A percentile compares a stretch with the other conserved stretches of the same genome.
These are phyloP conservation scores for Noctua fimbriata DNA, from an alignment of 2,888 invertebrate genomes.

Conservation along the genomic window DNA sequence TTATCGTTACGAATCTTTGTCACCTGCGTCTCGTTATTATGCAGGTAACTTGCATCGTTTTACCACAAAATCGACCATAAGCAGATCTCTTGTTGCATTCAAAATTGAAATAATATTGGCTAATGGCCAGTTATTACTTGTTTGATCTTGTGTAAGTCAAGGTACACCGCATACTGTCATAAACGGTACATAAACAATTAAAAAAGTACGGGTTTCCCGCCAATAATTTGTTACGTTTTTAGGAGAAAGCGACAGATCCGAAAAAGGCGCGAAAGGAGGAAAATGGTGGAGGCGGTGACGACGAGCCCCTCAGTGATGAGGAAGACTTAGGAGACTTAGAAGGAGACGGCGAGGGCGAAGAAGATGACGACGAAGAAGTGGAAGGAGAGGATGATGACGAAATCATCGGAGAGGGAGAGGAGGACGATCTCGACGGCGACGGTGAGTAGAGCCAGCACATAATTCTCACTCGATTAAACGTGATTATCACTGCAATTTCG, in stretches of 20 bases:
- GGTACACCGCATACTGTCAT: slow-evolving; percentile 64
- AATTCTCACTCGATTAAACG: neutral
- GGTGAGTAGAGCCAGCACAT: slow-evolving; percentile 54
- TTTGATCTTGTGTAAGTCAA: slow-evolving; percentile 75
- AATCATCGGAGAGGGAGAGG: slow-evolving; percentile 91
- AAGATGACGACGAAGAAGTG: slow-evolving; percentile 91
- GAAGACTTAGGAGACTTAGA: slow-evolving; percentile 93
- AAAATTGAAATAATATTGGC: slow-evolving; percentile 78
- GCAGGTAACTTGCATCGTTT: slow-evolving; percentile 74
- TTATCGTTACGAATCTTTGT: slow-evolving; percentile 86
- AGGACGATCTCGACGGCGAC: slow-evolving; percentile 92
- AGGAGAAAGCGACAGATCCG: slow-evolving; percentile 94
- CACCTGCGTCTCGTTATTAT: slow-evolving; percentile 85
- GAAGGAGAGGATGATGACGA: slow-evolving; percentile 92
- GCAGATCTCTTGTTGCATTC: slow-evolving; percentile 68
- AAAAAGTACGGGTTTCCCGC: slow-evolving; percentile 51
- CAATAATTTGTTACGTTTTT: slow-evolving; percentile 65
- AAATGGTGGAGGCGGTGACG: slow-evolving; percentile 92
- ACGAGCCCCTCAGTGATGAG: slow-evolving; percentile 91
- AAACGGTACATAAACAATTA: slow-evolving; percentile 70
- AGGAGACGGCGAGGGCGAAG: slow-evolving; percentile 90
- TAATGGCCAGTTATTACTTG: slow-evolving; percentile 79
- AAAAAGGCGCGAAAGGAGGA: slow-evolving; percentile 96
- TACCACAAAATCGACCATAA: slow-evolving; percentile 72
- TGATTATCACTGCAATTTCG: slow-evolving; percentile 27